Base-by-base conservation (phyloP, 2,888 invertebrate genomes). In the Chalcis sispes region DNA sequence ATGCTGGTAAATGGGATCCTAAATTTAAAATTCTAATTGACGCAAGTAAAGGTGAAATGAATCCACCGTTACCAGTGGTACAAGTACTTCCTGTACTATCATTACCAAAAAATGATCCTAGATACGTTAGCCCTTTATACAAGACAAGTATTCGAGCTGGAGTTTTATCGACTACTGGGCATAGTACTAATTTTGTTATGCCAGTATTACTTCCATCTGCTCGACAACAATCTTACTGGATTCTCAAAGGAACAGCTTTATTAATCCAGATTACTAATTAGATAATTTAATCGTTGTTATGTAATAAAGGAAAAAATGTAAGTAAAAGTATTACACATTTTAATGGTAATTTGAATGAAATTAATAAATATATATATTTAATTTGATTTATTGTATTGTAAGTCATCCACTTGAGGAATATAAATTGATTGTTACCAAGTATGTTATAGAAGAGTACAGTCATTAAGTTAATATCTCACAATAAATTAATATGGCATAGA, bases 131-230 rank as follows among this genome's bases (percentile, higher is more conserved):
- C 23, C 97, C 97, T 0, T 89, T 97, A 15, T 97, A 97, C 89
- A 97, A 97, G 89, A 97, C 97, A 0, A 93, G 95, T 40, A 93
- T 95, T 80, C 91, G 97, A 75, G 95, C 96, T 25, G 97, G 97
- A 52, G 92, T 93, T 0, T 90, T 97, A 15, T 96, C 96, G 7
- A 97, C 97, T 0, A 97, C 97, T 0, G 97, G 97, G 0, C 97
- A 97, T 89, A 97, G 96, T 82, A 97, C 97, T 1, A 97, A 97
- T 90, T 97, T 97, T 86, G 95, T 97, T 40, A 91, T 97, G 54
- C 91, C 95, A 0, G 93, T 97, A 76, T 89, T 95, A 36, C 85
- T 97, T 64, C 93, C 94, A 0, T 91, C 95, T 0, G 85, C 89
- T 20, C 90, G 91, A 79, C 88, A 91, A 0, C 91, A 94, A 56